Conservation (phyloP, 2,797 vertebrate genomes). For the Sebastes steindachneri region DNA sequence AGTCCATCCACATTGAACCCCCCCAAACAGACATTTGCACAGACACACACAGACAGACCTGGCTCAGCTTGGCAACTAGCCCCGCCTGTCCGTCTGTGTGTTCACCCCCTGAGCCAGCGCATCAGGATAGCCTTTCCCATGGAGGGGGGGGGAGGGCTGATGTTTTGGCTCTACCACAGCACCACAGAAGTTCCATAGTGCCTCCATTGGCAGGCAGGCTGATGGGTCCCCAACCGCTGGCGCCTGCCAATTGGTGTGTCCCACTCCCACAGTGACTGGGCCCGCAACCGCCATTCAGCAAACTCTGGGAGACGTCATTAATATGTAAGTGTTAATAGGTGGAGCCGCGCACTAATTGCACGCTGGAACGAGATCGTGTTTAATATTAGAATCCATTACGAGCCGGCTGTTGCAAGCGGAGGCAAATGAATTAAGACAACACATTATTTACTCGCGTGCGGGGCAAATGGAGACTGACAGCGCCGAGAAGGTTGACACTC, state of each 20-base stretch:
- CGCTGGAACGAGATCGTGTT: constrained; percentile 70
- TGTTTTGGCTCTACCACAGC: constrained; percentile 45
- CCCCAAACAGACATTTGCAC: constrained; percentile 35
- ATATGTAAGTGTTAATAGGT: constrained; percentile 82
- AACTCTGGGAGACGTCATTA: constrained; percentile 67
- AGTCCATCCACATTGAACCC: constrained; percentile 52
- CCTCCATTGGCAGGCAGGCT: constrained; percentile 50
- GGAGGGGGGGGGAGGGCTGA: background rate
- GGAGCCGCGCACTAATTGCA: constrained; percentile 78
- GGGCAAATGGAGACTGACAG: constrained; percentile 78
- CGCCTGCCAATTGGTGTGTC: constrained; percentile 50
- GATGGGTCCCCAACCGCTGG: constrained; percentile 57
- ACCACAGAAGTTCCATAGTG: constrained; percentile 62
- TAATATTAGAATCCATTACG: constrained; percentile 80
- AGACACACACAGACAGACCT: constrained; percentile 44
- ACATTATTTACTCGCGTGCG: constrained; percentile 70
- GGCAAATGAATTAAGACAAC: constrained; percentile 81
- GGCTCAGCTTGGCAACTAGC: constrained; percentile 60
- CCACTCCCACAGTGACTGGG: constrained; percentile 23
- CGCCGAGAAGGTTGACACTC: constrained; percentile 71
- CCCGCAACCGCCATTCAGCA: constrained; percentile 36
- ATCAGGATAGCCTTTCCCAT: constrained; percentile 55
- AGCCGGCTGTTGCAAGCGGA: constrained; percentile 65
- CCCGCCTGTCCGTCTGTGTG: constrained; percentile 74
- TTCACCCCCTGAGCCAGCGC: constrained; percentile 62